Evolutionary conservation across 2,113 vertebrate species (phyloP).

Genomic region (Alligator sinensis): DNA sequence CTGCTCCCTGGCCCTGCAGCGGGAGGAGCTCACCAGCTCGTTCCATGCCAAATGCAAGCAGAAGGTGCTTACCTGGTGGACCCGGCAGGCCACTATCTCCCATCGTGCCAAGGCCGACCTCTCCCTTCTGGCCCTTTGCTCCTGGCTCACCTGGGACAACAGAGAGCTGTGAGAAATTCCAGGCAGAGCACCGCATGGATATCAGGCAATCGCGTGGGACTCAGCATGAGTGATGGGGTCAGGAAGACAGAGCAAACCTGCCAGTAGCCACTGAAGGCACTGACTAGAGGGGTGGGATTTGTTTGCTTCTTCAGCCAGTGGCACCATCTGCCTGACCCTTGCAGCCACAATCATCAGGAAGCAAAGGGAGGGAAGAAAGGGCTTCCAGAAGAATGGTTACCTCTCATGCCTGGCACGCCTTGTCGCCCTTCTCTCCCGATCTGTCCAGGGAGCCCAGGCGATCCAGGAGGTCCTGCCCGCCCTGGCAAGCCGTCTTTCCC

Average conservation of each 20-base stretch:
- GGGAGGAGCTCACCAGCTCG: neutral
- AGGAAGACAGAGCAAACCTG: neutral
- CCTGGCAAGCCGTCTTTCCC: constrained; percentile 91
- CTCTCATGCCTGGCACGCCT: constrained; percentile 86
- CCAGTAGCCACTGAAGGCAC: neutral
- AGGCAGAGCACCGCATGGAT: neutral
- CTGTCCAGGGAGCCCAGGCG: constrained; percentile 89
- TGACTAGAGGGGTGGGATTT: neutral
- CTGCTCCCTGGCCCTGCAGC: neutral
- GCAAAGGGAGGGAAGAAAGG: neutral
- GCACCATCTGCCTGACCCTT: neutral
- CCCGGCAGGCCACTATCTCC: constrained; percentile 92
- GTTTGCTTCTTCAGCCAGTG: neutral
- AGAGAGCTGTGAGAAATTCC: neutral
- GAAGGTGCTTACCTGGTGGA: constrained; percentile 84
- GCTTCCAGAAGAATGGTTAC: constrained; percentile 67
- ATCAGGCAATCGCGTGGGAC: neutral
- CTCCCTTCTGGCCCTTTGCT: constrained; percentile 88
- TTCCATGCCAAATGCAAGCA: too few relatives aligned
- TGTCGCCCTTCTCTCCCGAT: constrained; percentile 92
- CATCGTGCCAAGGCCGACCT: constrained; percentile 89
- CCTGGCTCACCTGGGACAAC: constrained; percentile 85
- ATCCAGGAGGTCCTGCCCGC: constrained; percentile 83
- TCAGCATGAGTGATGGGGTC: neutral
- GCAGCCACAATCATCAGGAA: neutral